phyloP scores from a whole-genome alignment of 2,797 vertebrate genomes.

The Steatocranus sp. region DNA sequence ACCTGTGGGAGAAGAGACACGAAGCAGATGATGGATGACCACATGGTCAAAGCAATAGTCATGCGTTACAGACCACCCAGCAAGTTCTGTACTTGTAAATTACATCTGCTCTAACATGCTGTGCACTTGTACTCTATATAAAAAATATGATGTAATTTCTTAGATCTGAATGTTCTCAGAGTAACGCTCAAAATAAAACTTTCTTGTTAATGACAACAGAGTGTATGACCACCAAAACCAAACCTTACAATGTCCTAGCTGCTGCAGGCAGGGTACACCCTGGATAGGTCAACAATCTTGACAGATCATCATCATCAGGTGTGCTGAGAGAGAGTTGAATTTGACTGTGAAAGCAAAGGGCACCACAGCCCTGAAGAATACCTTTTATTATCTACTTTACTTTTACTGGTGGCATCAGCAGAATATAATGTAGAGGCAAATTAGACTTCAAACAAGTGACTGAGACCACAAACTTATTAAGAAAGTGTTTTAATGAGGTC shows the following conservation, averaged over 20 bases:
- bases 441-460: background rate
- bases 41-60: slow-evolving; percentile 16
- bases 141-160: background rate
- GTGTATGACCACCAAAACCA: background rate
- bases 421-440: background rate
- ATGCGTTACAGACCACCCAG: slow-evolving; percentile 48
- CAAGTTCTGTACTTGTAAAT: background rate
- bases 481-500: background rate
- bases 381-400: background rate
- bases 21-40: slow-evolving; percentile 43
- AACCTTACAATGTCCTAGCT: background rate
- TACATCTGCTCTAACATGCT: background rate
- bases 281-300: background rate
- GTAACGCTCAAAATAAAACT: background rate
- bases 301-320: background rate
- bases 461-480: background rate
- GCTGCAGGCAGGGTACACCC: background rate
- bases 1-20: slow-evolving; percentile 23
- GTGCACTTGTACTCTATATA: background rate
- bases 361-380: background rate
- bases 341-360: background rate
- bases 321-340: background rate
- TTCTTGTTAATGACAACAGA: background rate
- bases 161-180: background rate
- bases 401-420: background rate